These are phyloP conservation scores for Protosalanx chinensis DNA, from an alignment of 2,797 vertebrate genomes.

Conservation along the genomic window DNA sequence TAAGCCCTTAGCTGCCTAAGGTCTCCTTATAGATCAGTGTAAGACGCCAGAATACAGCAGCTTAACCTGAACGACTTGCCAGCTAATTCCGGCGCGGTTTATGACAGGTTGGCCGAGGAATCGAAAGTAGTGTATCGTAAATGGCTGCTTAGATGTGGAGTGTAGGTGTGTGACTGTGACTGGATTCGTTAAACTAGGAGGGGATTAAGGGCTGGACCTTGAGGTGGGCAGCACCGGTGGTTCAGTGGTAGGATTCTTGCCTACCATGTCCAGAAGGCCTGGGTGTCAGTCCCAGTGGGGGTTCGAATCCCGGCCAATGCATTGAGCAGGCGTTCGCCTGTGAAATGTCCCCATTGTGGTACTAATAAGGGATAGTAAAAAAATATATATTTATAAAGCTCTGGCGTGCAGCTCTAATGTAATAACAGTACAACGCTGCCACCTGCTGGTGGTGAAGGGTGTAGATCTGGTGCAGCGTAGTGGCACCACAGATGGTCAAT, in stretches of 20 bases:
- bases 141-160: slow-evolving; percentile 38
- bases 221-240: slow-evolving; percentile 21
- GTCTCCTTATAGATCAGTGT: slow-evolving; percentile 1
- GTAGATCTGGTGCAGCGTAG: background rate
- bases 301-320: too few species aligned
- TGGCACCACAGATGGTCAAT: too few species aligned
- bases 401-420: slow-evolving; percentile 33
- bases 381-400: too few species aligned
- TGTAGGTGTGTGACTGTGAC: slow-evolving; percentile 39
- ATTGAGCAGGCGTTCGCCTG: too few species aligned
- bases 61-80: slow-evolving; percentile 21
- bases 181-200: slow-evolving; percentile 50
- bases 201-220: slow-evolving; percentile 39
- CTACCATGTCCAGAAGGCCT: too few species aligned
- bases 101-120: slow-evolving; percentile 24
- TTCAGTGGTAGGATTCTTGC: too few species aligned
- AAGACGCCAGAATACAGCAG: slow-evolving; percentile 34
- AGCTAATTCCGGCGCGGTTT: slow-evolving; percentile 34
- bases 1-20: slow-evolving; percentile 16
- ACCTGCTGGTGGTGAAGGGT: slow-evolving; percentile 52
- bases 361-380: too few species aligned
- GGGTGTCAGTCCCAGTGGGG: too few species aligned
- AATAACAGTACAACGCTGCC: slow-evolving; percentile 50
- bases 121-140: slow-evolving; percentile 36
- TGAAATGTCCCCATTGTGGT: too few species aligned